These are phyloP conservation scores for Hydrozoanthus tunicans DNA, from an alignment of 64 coral and sea anemone species.

Conservation along the genomic window DNA sequence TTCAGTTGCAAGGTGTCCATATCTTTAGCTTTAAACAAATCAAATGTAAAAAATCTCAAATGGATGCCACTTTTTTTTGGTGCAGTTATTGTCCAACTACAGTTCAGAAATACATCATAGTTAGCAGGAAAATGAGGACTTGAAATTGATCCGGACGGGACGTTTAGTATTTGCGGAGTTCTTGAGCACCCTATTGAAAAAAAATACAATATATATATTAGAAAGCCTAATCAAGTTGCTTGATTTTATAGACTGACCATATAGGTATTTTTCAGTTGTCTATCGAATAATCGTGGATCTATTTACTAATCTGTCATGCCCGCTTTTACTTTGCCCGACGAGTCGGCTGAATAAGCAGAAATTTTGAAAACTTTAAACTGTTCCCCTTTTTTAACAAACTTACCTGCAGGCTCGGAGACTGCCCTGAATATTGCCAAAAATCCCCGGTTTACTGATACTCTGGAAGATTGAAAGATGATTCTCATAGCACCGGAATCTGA, in stretches of 20 bases:
- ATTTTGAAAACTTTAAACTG: too few species aligned
- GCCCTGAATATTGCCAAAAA: slow-evolving; percentile 16
- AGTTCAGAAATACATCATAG: background rate
- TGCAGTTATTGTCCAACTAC: background rate
- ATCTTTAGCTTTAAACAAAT: background rate
- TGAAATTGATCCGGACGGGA: background rate
- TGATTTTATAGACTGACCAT: too few species aligned
- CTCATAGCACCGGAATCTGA: background rate
- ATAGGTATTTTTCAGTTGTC: too few species aligned
- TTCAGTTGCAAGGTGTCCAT: too few species aligned
- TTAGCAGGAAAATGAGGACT: background rate
- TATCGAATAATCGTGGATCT: too few species aligned
- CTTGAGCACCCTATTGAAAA: background rate
- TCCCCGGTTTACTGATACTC: background rate
- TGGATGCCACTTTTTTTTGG: background rate
- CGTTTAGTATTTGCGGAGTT: background rate
- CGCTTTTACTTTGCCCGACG: too few species aligned
- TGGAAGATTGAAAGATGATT: background rate
- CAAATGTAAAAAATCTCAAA: background rate
- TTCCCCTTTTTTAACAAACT: background rate
- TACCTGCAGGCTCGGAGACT: background rate
- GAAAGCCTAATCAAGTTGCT: too few species aligned
- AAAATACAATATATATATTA: too few species aligned
- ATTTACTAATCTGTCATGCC: too few species aligned
- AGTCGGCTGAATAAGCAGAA: too few species aligned